phyloP scores from a whole-genome alignment of 2,888 invertebrate genomes.

The Ormia ochracea region DNA sequence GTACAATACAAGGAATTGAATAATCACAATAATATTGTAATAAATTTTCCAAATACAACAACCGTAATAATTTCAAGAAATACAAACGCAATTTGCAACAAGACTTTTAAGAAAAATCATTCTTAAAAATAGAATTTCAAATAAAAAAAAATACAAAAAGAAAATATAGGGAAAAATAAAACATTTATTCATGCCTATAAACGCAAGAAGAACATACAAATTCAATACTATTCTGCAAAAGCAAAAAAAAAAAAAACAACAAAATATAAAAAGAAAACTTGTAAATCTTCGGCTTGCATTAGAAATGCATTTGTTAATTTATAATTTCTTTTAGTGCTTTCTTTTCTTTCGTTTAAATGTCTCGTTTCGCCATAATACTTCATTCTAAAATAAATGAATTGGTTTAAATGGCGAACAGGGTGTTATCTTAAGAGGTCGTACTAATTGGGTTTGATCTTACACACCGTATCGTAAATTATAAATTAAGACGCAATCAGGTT shows the following conservation, averaged over 20 bases:
- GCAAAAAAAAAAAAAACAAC: background rate
- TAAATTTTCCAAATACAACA: slow-evolving; percentile 32
- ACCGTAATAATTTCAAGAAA: slow-evolving; percentile 5
- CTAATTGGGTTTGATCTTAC: background rate
- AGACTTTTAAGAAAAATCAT: slow-evolving; percentile 55
- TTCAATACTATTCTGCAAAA: slow-evolving; percentile 19
- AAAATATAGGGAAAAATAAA: background rate
- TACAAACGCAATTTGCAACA: slow-evolving; percentile 39
- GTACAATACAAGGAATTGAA: background rate
- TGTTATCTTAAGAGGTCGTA: background rate
- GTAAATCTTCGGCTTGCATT: slow-evolving; percentile 73
- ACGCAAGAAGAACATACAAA: slow-evolving; percentile 23
- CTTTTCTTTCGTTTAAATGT: background rate
- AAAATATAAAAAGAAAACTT: slow-evolving; percentile 59
- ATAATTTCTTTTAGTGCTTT: slow-evolving; percentile 37
- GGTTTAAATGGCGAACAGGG: background rate
- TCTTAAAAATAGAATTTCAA: slow-evolving; percentile 65
- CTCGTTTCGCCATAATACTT: slow-evolving; percentile 16
- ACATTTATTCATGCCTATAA: slow-evolving; percentile 49
- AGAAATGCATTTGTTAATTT: slow-evolving; percentile 72
- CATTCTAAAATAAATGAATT: slow-evolving; percentile 21
- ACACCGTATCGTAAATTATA: background rate
- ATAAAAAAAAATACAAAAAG: background rate
- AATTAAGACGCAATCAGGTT: too few relatives aligned
- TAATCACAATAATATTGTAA: slow-evolving; percentile 41